phyloP scores from a whole-genome alignment of 2,888 invertebrate species.

The Sipha maydis region DNA sequence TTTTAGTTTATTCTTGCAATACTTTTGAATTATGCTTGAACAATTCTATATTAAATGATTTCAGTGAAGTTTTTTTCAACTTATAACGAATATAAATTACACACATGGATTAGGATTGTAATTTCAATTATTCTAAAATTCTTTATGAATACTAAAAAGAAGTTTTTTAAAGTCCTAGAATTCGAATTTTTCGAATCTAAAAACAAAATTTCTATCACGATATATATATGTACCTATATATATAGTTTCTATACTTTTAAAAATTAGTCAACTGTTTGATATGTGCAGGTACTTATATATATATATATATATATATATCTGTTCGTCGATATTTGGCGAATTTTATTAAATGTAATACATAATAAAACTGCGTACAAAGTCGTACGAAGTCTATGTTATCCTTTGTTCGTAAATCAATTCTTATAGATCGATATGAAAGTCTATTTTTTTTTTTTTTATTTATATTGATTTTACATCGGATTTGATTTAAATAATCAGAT shows the following conservation, averaged over 20 bases:
- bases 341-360: too few relatives aligned
- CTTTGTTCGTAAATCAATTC: too few relatives aligned
- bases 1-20: background rate
- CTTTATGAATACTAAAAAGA: slow-evolving; percentile 12
- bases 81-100: slow-evolving; percentile 3
- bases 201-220: background rate
- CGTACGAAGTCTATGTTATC: too few relatives aligned
- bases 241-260: too few relatives aligned
- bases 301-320: too few relatives aligned
- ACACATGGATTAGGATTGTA: slow-evolving; percentile 29
- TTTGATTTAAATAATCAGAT: background rate
- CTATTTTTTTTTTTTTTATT: too few relatives aligned
- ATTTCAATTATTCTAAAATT: background rate
- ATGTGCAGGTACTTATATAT: too few relatives aligned
- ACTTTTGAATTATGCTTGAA: background rate
- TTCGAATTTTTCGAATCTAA: background rate
- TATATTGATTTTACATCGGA: background rate
- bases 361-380: too few relatives aligned
- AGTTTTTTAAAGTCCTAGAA: background rate
- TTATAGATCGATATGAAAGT: too few relatives aligned
- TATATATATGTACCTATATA: too few relatives aligned
- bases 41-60: background rate
- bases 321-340: too few relatives aligned
- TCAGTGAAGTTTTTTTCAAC: background rate
- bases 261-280: too few relatives aligned